These are phyloP conservation scores for Hapalemur alaotrensis DNA, from an alignment of 2,797 vertebrate genomes.

Conservation along the genomic window DNA sequence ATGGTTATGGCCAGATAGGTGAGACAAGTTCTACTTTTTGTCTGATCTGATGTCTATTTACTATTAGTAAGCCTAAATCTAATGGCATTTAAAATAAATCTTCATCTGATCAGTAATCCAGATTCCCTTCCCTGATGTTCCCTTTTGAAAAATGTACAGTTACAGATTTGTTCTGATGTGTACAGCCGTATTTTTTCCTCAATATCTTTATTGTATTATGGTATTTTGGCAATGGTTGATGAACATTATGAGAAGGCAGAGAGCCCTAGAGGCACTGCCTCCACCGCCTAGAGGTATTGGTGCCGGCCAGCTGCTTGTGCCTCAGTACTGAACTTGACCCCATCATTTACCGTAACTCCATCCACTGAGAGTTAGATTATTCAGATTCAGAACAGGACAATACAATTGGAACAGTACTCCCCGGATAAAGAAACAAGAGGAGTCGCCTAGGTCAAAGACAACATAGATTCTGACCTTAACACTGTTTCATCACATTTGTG, in stretches of 20 bases:
- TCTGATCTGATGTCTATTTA: background rate
- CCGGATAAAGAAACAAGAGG: background rate
- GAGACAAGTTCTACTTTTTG: background rate
- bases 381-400: background rate
- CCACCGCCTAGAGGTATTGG: background rate
- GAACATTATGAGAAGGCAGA: background rate
- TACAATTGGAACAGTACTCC: background rate
- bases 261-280: accelerated
- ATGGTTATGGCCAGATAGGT: background rate
- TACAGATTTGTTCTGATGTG: background rate
- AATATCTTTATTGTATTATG: background rate
- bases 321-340: background rate
- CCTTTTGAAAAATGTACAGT: background rate
- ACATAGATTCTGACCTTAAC: background rate
- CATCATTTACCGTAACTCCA: background rate
- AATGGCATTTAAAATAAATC: constrained; percentile 32
- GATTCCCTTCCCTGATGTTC: background rate
- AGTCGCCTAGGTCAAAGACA: background rate
- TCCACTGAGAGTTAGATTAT: background rate
- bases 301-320: background rate
- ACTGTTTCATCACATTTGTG: background rate
- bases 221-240: background rate
- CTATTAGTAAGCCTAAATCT: background rate
- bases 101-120: background rate
- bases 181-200: background rate